Evolutionary conservation across 2,113 vertebrate genomes (phyloP).

Genomic region (Synodontis membranacea): DNA sequence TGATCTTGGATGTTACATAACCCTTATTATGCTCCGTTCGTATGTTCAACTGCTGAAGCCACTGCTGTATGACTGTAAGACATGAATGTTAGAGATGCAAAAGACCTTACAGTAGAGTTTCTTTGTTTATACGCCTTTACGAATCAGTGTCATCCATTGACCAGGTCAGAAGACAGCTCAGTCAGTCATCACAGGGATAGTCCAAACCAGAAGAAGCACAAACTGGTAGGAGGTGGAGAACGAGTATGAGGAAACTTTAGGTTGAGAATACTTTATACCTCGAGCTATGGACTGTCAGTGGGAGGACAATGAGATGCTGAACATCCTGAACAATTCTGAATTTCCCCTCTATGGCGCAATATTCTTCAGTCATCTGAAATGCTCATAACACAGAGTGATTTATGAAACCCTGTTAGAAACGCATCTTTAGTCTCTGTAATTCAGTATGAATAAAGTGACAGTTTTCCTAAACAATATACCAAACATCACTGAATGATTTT

Average conservation of each 20-base stretch:
- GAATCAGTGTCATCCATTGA: neutral
- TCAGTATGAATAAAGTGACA: neutral
- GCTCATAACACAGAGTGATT: neutral
- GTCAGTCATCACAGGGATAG: neutral
- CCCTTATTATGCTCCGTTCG: neutral
- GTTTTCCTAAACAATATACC: neutral
- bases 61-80: neutral
- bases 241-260: neutral
- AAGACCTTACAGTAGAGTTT: neutral
- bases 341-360: neutral
- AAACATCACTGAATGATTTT: neutral
- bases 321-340: neutral
- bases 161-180: neutral
- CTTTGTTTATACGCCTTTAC: neutral
- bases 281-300: neutral
- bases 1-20: neutral
- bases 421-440: too few species aligned
- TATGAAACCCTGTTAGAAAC: neutral
- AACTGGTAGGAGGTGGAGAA: neutral
- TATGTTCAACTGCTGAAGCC: neutral
- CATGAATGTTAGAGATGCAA: neutral
- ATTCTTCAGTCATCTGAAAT: neutral
- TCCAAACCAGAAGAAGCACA: neutral
- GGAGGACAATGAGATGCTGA: neutral
- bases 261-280: neutral